These are phyloP conservation scores for Luperina nickerlii DNA, from an alignment of 2,888 invertebrate genomes.

Conservation along the genomic window DNA sequence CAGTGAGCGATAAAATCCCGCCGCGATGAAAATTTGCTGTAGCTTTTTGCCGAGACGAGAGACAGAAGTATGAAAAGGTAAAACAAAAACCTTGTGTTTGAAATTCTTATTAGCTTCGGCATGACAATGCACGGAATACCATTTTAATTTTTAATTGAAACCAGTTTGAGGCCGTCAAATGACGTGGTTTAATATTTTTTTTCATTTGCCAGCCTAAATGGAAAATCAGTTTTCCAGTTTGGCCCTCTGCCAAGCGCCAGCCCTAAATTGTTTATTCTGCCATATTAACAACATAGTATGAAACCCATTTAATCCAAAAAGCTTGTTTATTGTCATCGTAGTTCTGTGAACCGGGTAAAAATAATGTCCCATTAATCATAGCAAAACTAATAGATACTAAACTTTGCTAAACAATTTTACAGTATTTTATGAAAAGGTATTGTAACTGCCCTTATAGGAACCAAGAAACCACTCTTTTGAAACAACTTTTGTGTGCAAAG, in stretches of 20 bases:
- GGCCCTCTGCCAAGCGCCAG: constrained; percentile 43
- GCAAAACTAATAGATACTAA: background rate
- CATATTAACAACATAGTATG: constrained; percentile 21
- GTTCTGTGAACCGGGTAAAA: background rate
- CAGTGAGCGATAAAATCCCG: too few species aligned
- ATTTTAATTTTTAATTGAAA: constrained; percentile 27
- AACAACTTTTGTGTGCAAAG: too few species aligned
- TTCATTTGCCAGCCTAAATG: constrained; percentile 36
- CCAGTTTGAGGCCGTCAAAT: constrained; percentile 24
- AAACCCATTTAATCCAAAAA: constrained; percentile 10
- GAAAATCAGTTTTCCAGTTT: constrained; percentile 28
- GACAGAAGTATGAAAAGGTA: background rate
- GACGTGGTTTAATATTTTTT: constrained; percentile 20
- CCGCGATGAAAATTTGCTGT: background rate
- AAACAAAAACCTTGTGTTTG: background rate
- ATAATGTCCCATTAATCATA: background rate
- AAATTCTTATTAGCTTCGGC: background rate
- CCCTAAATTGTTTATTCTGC: constrained; percentile 14
- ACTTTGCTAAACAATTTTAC: background rate
- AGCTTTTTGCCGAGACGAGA: background rate
- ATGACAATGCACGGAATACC: constrained; percentile 4
- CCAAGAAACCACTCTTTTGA: too few species aligned
- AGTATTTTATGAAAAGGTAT: background rate
- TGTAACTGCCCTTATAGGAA: too few species aligned
- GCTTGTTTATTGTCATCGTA: constrained; percentile 25